Conservation (phyloP, 2,797 vertebrate genomes). For the Neomorphus geoffroyi region DNA sequence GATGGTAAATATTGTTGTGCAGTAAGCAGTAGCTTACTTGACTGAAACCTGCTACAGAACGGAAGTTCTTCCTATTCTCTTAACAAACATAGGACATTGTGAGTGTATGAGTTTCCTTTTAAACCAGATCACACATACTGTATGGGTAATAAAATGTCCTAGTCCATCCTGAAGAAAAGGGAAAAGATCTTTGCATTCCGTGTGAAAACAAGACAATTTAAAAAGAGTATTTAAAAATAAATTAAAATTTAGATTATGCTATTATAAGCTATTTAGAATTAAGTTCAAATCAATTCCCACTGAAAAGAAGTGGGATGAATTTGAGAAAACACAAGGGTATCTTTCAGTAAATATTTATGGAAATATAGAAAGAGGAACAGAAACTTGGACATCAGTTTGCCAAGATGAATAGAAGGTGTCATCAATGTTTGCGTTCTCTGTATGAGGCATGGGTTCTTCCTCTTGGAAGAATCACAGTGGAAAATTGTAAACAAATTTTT, state of each 20-base stretch:
- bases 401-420: slow-evolving; percentile 25
- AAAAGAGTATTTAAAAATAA: not conserved
- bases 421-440: not conserved
- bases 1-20: not conserved
- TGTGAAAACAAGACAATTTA: not conserved
- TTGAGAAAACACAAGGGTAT: not conserved
- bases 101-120: not conserved
- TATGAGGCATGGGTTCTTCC: slow-evolving; percentile 24
- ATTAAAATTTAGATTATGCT: not conserved
- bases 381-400: slow-evolving; percentile 45
- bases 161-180: not conserved
- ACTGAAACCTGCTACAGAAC: not conserved
- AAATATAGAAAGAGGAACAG: slow-evolving; percentile 28
- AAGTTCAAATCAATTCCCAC: not conserved
- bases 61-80: not conserved
- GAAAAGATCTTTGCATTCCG: not conserved
- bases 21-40: not conserved
- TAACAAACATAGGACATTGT: not conserved
- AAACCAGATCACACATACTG: not conserved
- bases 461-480: slow-evolving; percentile 51
- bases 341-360: slow-evolving; percentile 16
- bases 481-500: slow-evolving; percentile 60
- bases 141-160: not conserved
- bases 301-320: not conserved
- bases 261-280: not conserved